Conservation (phyloP, 2,113 vertebrate species). For the Oceanodroma tethys region DNA sequence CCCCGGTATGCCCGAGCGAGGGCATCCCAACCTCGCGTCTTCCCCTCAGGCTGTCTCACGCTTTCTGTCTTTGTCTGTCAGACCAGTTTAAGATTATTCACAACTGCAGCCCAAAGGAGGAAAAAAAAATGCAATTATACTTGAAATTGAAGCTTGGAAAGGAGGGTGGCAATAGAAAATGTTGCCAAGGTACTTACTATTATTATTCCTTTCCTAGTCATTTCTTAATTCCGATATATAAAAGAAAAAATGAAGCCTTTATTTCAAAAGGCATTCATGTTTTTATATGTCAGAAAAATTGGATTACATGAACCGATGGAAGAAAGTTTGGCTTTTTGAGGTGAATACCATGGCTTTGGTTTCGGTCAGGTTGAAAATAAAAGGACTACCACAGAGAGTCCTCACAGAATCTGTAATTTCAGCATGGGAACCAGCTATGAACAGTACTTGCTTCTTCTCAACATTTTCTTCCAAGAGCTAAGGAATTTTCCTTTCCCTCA, state of each 20-base stretch:
- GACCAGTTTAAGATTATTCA: slow-evolving; percentile 16
- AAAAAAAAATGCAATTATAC: not conserved
- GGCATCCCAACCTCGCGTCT: not conserved
- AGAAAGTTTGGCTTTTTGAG: not conserved
- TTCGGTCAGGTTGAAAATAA: not conserved
- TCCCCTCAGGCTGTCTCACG: not conserved
- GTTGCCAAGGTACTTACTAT: not conserved
- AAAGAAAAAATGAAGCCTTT: not conserved
- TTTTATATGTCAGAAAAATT: not conserved
- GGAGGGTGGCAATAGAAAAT: not conserved
- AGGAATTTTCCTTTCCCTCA: not conserved
- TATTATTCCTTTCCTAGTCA: not conserved
- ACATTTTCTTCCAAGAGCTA: not conserved
- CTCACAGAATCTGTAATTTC: not conserved
- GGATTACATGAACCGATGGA: not conserved
- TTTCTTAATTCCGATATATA: not conserved
- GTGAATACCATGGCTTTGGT: not conserved
- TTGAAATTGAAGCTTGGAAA: not conserved
- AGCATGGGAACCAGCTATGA: not conserved
- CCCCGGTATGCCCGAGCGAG: not conserved
- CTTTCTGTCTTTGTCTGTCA: not conserved
- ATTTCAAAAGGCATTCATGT: not conserved
- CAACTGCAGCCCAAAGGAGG: not conserved
- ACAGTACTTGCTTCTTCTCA: not conserved
- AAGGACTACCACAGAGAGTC: not conserved